Evolutionary conservation across 2,888 invertebrate genomes (phyloP).

Genomic region (Drymonia ruficornis): DNA sequence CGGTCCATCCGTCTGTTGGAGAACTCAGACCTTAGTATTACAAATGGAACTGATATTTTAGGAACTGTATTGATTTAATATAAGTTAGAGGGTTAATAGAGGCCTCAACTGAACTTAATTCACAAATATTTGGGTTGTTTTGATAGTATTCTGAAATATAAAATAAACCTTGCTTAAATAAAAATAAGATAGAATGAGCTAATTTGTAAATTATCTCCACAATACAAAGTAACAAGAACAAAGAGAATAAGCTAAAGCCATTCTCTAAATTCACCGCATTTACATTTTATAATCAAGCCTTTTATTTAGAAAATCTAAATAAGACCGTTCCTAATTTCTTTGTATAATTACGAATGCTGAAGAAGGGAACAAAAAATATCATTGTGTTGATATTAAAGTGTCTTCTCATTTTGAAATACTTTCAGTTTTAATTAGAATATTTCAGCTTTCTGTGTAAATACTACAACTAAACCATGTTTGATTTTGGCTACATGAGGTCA

Average conservation of each 20-base stretch:
- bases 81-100: too few relatives aligned
- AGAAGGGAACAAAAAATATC: conserved; percentile 22
- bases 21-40: too few relatives aligned
- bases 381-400: conserved; percentile 22
- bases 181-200: background rate
- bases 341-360: conserved; percentile 32
- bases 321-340: conserved; percentile 34
- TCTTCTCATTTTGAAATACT: conserved; percentile 21
- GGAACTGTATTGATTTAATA: too few relatives aligned
- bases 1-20: too few relatives aligned
- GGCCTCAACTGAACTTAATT: background rate
- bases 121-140: background rate
- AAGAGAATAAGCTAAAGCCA: conserved; percentile 19
- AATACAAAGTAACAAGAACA: conserved; percentile 8
- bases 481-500: too few relatives aligned
- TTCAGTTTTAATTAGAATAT: background rate
- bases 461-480: too few relatives aligned
- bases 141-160: background rate
- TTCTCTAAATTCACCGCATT: conserved; percentile 25
- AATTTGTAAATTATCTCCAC: background rate
- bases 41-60: too few relatives aligned
- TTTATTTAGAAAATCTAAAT: conserved; percentile 37
- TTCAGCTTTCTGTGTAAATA: too few relatives aligned
- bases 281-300: conserved; percentile 39
- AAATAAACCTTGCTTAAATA: background rate